These are phyloP conservation scores for Entosphenus tridentatus DNA, from an alignment of 2,113 vertebrate species.

Conservation along the genomic window DNA sequence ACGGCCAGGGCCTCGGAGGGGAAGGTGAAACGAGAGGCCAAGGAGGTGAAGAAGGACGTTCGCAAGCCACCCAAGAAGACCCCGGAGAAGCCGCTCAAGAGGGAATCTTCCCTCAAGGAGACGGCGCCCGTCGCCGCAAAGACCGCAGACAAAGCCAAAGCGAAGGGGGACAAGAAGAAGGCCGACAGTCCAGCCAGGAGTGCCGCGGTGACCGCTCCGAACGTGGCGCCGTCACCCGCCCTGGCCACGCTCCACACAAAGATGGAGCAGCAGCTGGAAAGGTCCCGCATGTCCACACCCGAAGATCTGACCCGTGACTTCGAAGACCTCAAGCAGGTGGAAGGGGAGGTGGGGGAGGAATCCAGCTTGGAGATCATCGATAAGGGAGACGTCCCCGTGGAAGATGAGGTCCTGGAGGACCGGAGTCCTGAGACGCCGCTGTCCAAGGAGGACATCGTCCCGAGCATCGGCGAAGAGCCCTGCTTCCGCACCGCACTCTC, in stretches of 20 bases:
- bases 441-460: conserved; percentile 4
- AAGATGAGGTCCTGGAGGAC: conserved; percentile 9
- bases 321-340: conserved; percentile 13
- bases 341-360: not conserved
- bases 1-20: conserved; percentile 23
- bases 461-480: not conserved
- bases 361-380: not conserved
- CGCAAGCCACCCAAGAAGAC: conserved; percentile 9
- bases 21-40: conserved; percentile 25
- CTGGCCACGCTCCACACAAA: too few species aligned
- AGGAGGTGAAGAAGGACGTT: conserved; percentile 22
- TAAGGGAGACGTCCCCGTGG: conserved; percentile 2
- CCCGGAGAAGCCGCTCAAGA: conserved; percentile 13
- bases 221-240: too few species aligned
- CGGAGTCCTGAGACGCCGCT: conserved; percentile 8
- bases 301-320: conserved; percentile 22
- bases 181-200: too few species aligned
- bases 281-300: conserved; percentile 23
- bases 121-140: conserved; percentile 7
- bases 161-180: not conserved
- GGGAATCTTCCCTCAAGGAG: conserved; percentile 18
- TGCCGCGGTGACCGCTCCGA: too few species aligned
- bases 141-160: not conserved
- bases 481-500: not conserved
- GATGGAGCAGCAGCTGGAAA: not conserved